These are phyloP conservation scores for Cygnus buccinator DNA, from an alignment of 2,113 vertebrate species.

Conservation along the genomic window DNA sequence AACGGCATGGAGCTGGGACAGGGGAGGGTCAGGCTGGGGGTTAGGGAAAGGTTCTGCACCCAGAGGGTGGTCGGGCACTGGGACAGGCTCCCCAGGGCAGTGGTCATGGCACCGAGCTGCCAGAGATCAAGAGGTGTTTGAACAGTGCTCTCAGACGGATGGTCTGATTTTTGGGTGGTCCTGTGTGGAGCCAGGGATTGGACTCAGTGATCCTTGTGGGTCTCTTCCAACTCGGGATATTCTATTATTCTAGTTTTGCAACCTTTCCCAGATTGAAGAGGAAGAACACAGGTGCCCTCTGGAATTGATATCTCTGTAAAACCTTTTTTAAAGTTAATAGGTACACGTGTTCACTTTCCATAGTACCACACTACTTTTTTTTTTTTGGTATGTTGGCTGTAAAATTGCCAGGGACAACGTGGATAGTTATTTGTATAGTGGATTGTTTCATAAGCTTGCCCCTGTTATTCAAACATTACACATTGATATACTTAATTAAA, in stretches of 20 bases:
- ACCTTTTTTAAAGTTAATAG: not conserved
- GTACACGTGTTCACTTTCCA: not conserved
- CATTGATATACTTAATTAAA: not conserved
- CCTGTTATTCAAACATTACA: not conserved
- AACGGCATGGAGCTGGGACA: not conserved
- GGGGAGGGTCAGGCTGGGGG: not conserved
- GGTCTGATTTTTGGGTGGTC: not conserved
- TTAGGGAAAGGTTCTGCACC: not conserved
- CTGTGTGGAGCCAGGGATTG: not conserved
- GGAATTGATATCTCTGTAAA: not conserved
- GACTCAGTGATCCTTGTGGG: not conserved
- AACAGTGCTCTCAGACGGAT: not conserved
- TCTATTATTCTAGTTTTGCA: not conserved
- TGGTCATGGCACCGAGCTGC: not conserved
- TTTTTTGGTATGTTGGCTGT: not conserved
- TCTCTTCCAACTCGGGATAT: not conserved
- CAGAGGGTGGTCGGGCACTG: not conserved
- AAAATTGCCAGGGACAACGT: not conserved
- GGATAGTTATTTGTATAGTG: not conserved
- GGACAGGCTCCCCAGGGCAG: not conserved
- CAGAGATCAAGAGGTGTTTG: not conserved
- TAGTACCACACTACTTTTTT: not conserved
- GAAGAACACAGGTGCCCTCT: not conserved
- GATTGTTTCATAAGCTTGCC: not conserved
- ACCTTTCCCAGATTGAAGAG: not conserved